Conservation (phyloP, 2,888 invertebrate genomes). For the Drosophila buzzatii region DNA sequence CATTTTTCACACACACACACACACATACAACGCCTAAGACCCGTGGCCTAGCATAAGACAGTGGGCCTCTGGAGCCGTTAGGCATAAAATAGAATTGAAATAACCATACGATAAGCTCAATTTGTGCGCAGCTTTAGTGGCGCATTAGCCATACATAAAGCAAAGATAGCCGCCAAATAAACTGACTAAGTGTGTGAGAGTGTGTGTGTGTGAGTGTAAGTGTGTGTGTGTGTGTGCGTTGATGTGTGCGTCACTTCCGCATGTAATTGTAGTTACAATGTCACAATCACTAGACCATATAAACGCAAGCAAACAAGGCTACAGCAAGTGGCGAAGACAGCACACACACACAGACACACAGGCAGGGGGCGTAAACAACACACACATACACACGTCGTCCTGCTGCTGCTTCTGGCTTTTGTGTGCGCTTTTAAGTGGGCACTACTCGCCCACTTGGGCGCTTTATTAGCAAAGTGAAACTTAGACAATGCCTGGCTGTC, state of each 20-base stretch:
- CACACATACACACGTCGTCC: constrained; percentile 12
- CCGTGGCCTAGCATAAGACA: constrained; percentile 38
- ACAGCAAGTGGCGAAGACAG: constrained; percentile 23
- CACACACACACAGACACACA: constrained; percentile 4
- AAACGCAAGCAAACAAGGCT: constrained; percentile 66
- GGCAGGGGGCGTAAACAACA: constrained; percentile 19
- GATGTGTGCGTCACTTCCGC: constrained; percentile 80
- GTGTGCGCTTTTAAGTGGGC: constrained; percentile 74
- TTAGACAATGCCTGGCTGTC: constrained; percentile 52
- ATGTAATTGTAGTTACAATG: constrained; percentile 82
- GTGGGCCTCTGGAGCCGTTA: constrained; percentile 33
- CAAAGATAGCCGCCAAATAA: constrained; percentile 73
- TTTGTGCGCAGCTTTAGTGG: constrained; percentile 81
- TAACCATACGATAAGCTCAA: constrained; percentile 81
- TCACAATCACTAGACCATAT: constrained; percentile 81
- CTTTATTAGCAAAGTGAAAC: constrained; percentile 73
- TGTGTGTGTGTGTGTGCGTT: constrained; percentile 59
- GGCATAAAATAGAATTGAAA: constrained; percentile 81
- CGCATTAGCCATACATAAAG: constrained; percentile 78
- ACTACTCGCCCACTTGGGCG: constrained; percentile 67
- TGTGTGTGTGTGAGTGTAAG: constrained; percentile 8
- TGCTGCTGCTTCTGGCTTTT: constrained; percentile 41
- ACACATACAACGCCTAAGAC: constrained; percentile 55
- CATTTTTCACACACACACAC: constrained; percentile 81
- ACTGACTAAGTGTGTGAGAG: constrained; percentile 21